Conservation (phyloP, 2,888 invertebrate species). For the Pseudanteris insignis region DNA sequence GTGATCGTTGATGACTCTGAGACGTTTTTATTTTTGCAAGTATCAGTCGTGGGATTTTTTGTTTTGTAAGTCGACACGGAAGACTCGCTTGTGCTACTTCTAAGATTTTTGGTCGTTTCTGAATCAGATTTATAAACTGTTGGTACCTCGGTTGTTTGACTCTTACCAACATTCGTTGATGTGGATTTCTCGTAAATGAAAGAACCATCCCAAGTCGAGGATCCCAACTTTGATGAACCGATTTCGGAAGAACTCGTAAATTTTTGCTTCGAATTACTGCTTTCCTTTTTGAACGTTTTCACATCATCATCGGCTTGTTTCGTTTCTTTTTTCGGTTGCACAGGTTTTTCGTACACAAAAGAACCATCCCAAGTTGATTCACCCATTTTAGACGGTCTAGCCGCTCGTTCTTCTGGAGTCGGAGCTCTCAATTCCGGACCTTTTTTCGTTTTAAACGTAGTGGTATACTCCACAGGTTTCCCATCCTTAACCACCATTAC, state of each 20-base stretch:
- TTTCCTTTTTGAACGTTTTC: conserved; percentile 4
- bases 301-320: conserved; percentile 35
- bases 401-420: conserved; percentile 46
- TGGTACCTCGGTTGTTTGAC: not conserved
- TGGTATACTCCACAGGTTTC: conserved; percentile 46
- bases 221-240: conserved; percentile 42
- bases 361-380: conserved; percentile 69
- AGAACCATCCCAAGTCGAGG: conserved; percentile 59
- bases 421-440: conserved; percentile 47
- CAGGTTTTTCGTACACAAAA: conserved; percentile 69
- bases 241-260: conserved; percentile 31
- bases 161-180: conserved; percentile 32
- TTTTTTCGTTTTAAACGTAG: conserved; percentile 20
- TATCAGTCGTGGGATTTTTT: conserved; percentile 11
- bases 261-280: conserved; percentile 7
- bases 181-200: conserved; percentile 46
- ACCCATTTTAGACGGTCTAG: conserved; percentile 54
- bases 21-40: no score
- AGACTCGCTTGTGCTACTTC: conserved; percentile 15
- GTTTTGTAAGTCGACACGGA: not conserved
- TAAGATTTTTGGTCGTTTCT: conserved; percentile 4
- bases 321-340: conserved; percentile 17
- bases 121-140: not conserved
- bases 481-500: conserved; percentile 56
- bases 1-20: conserved; percentile 42